These are phyloP conservation scores for Taeniopygia guttata DNA, from an alignment of 2,797 vertebrate genomes.

Conservation along the genomic window DNA sequence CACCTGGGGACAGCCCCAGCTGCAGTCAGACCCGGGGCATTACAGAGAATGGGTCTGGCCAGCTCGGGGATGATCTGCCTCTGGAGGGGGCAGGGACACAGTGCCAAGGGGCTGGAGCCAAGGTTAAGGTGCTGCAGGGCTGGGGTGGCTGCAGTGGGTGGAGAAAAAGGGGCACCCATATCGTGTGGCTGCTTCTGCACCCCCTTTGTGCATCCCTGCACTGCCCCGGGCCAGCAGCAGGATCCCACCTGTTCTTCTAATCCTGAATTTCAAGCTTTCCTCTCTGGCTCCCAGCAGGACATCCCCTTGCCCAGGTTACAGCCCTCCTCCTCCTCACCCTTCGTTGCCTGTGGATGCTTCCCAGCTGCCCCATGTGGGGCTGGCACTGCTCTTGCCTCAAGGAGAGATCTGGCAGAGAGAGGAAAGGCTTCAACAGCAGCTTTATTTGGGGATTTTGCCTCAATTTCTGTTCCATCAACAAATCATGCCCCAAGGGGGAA, in stretches of 20 bases:
- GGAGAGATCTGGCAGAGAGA: neutral
- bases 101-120: neutral
- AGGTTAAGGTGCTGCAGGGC: neutral
- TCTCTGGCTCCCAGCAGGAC: neutral
- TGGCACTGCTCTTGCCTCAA: neutral
- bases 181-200: fast-evolving
- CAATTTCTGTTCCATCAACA: neutral
- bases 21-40: fast-evolving
- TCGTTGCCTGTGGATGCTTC: neutral
- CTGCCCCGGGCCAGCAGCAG: neutral
- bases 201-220: fast-evolving
- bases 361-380: neutral
- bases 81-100: neutral
- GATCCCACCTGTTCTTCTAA: neutral
- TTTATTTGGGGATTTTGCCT: neutral
- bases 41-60: neutral
- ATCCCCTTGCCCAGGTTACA: no score
- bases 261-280: neutral
- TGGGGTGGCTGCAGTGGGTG: neutral
- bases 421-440: neutral
- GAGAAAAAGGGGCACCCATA: neutral
- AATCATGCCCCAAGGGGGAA: fast-evolving
- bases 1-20: neutral
- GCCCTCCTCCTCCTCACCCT: neutral
- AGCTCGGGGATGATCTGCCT: neutral